Percentiles rank a stretch among this genome's conserved stretches.
Conservation (phyloP, 1,140 invertebrate species). For the Drosophila punjabiensis region DNA sequence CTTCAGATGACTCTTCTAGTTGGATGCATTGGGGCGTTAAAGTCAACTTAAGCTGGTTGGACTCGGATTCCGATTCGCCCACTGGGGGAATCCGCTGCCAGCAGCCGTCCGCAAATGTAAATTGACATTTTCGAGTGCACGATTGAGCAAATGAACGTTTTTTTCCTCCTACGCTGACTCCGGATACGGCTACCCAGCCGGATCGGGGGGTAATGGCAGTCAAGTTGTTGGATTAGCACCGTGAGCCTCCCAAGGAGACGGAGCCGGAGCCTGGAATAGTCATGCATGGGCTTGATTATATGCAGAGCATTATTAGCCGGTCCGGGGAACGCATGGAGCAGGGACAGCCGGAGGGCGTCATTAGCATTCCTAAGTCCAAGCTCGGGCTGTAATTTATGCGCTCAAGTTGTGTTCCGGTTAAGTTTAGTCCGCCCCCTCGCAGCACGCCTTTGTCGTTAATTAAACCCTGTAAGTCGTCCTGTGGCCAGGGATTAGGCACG, state of each 20-base stretch:
- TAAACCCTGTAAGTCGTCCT: constrained; percentile 46
- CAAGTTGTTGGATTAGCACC: constrained; percentile 79
- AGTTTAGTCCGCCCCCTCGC: constrained; percentile 32
- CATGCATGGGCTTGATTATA: constrained; percentile 76
- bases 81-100: constrained; percentile 52
- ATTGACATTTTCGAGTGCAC: constrained; percentile 84
- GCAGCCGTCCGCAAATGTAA: constrained; percentile 75
- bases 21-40: constrained; percentile 80
- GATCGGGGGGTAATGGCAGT: constrained; percentile 69
- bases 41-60: constrained; percentile 76
- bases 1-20: constrained; percentile 44
- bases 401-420: constrained; percentile 33
- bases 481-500: constrained; percentile 45
- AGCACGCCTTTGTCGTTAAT: constrained; percentile 44
- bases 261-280: constrained; percentile 14
- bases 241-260: constrained; percentile 43
- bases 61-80: constrained; percentile 48
- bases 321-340: constrained; percentile 12
- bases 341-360: constrained; percentile 55
- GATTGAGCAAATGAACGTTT: constrained; percentile 81
- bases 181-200: background rate
- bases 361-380: constrained; percentile 60
- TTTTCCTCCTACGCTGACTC: constrained; percentile 33
- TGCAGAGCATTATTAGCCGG: constrained; percentile 67
- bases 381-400: constrained; percentile 67